Conservation (phyloP, 2,797 vertebrate species). For the Emydoidea blandingii region DNA sequence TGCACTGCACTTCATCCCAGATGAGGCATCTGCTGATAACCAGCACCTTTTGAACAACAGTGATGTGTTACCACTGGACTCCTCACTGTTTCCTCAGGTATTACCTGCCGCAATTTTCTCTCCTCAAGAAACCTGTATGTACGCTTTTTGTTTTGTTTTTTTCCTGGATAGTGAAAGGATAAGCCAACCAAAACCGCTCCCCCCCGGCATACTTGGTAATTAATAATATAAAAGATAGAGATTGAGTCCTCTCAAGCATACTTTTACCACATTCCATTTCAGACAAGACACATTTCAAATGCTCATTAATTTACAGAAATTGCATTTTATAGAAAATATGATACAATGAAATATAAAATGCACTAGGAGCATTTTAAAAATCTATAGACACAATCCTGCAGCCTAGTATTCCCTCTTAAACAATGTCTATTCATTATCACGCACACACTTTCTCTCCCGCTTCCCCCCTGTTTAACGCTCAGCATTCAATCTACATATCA, state of each 20-base stretch:
- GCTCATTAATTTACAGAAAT: conserved; percentile 79
- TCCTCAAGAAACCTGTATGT: conserved; percentile 27
- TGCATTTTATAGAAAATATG: conserved; percentile 81
- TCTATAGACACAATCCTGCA: conserved; percentile 76
- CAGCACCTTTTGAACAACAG: neutral
- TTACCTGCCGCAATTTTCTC: neutral
- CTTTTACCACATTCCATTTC: conserved; percentile 73
- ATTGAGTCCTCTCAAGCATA: conserved; percentile 65
- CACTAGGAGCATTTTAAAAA: conserved; percentile 80
- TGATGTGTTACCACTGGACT: neutral
- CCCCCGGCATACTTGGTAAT: neutral
- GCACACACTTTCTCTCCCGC: conserved; percentile 51
- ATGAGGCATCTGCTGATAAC: rapidly evolving
- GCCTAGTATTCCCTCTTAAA: conserved; percentile 66
- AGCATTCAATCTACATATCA: conserved; percentile 73
- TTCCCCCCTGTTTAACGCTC: conserved; percentile 40
- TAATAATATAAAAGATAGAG: neutral
- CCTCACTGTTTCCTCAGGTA: neutral
- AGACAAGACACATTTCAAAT: conserved; percentile 80
- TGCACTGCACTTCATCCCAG: rapidly evolving
- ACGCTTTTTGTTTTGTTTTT: neutral
- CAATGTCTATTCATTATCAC: conserved; percentile 36
- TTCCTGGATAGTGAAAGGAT: rapidly evolving
- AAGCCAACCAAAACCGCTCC: neutral
- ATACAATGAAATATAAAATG: conserved; percentile 81